Base-by-base conservation (phyloP, 2,797 vertebrate species). In the Acridotheres tristis region DNA sequence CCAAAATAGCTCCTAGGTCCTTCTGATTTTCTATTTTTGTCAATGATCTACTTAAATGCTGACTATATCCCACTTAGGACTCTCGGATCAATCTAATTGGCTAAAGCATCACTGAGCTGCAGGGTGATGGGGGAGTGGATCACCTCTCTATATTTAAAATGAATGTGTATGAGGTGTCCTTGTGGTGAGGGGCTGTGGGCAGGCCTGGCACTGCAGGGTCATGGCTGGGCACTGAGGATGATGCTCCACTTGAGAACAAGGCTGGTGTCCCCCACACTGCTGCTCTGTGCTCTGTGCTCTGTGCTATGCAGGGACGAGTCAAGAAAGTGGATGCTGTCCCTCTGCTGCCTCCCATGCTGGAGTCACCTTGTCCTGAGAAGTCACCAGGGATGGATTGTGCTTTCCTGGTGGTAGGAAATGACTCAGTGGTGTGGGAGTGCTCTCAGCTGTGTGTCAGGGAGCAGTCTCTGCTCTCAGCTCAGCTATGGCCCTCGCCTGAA, bases 11-110 rank as follows among this genome's bases (percentile, higher is more conserved):
- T 90, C 36, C 53, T 48, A 40, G n/a, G 43, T 93, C 50, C 77
- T 90, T 76, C 88, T 90, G 83, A 87, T 94, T 94, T 94, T 95
- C 96, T 97, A 89, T 97, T 97, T 96, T 87, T 88, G 83, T 74
- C 93, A 79, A 16, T 71, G 93, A 94, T 94, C 94, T 94, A 76
- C 94, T 94, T 94, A 95, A 96, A 95, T 68, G 83, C 77, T 89
- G 88, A 89, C 94, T 93, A 18, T 62, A 71, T 55, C 75, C 72
- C 89, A 43, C 83, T 88, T 84, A 82, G 84, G 74, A 32, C 11
- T 9, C 67, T 71, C 8, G 2, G 89, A 88, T 90, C 91, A 74
- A 53, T 93, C 83, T 90, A 91, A 88, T 21, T 86, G 83, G 88
- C 79, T 93, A 19, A 95, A 95, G n/a, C 77, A 84, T 45, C 82